Base-by-base conservation (phyloP, 2,888 invertebrate species). In the Epinotia nisella region DNA sequence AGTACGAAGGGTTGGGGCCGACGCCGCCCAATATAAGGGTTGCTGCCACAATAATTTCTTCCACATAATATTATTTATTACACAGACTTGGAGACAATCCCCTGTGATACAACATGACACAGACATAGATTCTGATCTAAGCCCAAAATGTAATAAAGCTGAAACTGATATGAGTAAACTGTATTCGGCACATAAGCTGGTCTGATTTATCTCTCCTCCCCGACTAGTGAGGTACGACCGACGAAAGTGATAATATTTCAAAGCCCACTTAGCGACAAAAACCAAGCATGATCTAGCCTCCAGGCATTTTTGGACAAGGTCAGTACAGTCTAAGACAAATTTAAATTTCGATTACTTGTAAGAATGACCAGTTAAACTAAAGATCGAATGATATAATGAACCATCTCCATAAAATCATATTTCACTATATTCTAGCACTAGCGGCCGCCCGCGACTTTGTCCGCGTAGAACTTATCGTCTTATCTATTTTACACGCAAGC, bases 51-150 rank as follows among this genome's bases (percentile, higher is more conserved):
- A 85, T 87, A 83, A 85, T 83, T 83, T 86, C 85, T 82, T 81
- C 79, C 81, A 82, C 84, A 82, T 85, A 84, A 85, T 85, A 77
- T 77, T 88, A 88, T 87, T 87, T 88, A 89, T 86, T 85, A 85
- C 58, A 71, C 81, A 81, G 84, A 82, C 83, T 85, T 81, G 79
- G 84, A 84, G 84, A 86, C 83, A 84, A 85, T 84, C 83, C 85
- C 85, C 78, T 79, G 78, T 77, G 83, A 82, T 80, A 82, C 80
- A 81, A 78, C 80, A 82, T 79, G 82, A 82, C 82, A 81, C 81
- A 81, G 80, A 82, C 82, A 78, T 79, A 76, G 76, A 81, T 81
- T 79, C 77, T 78, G 68, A 80, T 75, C 79, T 79, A 79, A 80
- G 78, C 78, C 74, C 71, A 35, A 56, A 75, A 75, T 70, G 75